Evolutionary conservation across 23 tunicate genomes (phyloP), one percentile per base, ranked within the genome.

Genomic region (Ciona savignyi): DNA sequence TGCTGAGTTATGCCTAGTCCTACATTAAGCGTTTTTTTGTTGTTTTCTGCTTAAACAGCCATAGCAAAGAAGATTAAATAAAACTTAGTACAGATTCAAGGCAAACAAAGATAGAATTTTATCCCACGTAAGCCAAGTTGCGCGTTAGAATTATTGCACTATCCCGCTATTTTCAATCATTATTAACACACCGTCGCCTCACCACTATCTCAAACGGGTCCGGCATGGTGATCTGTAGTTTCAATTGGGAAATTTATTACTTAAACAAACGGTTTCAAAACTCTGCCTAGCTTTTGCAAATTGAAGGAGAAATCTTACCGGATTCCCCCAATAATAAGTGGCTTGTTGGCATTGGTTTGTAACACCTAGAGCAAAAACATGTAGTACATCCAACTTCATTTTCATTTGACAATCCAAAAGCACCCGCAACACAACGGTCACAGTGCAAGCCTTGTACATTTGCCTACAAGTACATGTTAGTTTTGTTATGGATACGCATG

Each of bases 181-280:
- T 9, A 9, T 27, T 1, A 34, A 63, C 81, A 74, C 73, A 70
- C 51, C 78, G 63, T 30, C 34, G 56, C 64, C 97, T 90, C 97
- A 90, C 97, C 97, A 90, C 86, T 23, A 90, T 83, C 60, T 90
- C 97, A 81, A 90, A 68, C 31, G 97, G 85, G 42, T 90, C 97
- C 71, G 42, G 62, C 20, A 90, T 64, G n/a, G 34, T 65, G 62
- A 90, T 90, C 97, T 90, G 76, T 72, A 21, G 32, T 42, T 51
- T 48, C 27, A 21, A 48, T 25, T 72, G 34, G 51, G 49, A 48
- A 25, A 9, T 63, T 63, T 63, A 63, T 4, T 9, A 63, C 27
- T 63, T 63, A 63, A 42, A 42, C 56, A 42, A 42, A 42, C 15
- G 56, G 15, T n/a, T n/a, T n/a, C n/a, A 42, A 42, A 42, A 42